Evolutionary conservation across 2,113 vertebrate genomes (phyloP).

Genomic region (Cyanocitta stelleri): DNA sequence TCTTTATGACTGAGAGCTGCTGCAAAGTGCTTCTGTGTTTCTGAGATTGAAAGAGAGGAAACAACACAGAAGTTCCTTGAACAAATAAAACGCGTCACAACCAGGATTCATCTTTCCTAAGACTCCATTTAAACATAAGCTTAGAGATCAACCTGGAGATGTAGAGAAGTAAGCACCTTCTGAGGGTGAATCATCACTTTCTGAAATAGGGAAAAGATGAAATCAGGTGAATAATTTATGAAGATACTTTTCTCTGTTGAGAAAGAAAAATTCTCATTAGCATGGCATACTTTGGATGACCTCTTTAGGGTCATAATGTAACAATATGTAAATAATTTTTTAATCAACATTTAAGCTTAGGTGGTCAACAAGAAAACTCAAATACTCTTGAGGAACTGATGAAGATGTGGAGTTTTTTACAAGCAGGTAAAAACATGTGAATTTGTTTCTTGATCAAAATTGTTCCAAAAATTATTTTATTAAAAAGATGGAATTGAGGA

Average conservation of each 20-base stretch:
- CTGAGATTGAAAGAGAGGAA: background rate
- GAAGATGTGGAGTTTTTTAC: background rate
- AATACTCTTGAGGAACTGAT: background rate
- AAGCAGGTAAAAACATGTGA: background rate
- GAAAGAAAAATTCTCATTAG: background rate
- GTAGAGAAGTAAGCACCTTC: background rate
- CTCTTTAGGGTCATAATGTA: background rate
- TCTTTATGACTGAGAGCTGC: background rate
- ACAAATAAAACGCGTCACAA: background rate
- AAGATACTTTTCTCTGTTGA: background rate
- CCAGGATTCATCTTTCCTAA: background rate
- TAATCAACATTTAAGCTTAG: background rate
- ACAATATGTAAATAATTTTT: background rate
- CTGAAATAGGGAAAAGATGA: background rate
- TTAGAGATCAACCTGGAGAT: background rate
- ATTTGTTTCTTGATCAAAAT: background rate
- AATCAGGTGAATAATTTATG: background rate
- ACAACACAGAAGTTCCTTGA: background rate
- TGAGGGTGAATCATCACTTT: background rate
- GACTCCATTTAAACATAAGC: background rate
- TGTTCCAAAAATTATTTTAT: background rate
- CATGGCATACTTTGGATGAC: background rate
- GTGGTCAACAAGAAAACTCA: fast-evolving
- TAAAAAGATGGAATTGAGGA: background rate
- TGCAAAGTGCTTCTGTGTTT: background rate